phyloP scores from a whole-genome alignment of 1,140 invertebrate species.

The Alviniconcha marisindica region DNA sequence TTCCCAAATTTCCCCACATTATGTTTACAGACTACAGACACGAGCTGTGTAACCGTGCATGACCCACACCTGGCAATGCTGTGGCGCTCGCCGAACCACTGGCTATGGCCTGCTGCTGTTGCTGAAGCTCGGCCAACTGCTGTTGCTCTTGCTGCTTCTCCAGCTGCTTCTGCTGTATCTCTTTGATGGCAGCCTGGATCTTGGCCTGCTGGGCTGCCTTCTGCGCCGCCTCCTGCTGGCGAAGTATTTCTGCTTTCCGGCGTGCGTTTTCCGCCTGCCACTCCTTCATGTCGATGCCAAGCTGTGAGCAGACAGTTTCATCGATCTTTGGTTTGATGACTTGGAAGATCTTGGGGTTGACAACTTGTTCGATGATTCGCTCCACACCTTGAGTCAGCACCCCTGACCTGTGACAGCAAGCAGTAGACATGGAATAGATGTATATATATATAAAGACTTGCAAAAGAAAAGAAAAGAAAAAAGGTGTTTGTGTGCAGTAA shows the following conservation, averaged over 20 bases:
- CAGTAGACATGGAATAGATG: no score
- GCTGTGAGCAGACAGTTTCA: conserved; percentile 90
- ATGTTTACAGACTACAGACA: no score
- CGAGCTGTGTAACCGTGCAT: no score
- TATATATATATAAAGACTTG: background rate
- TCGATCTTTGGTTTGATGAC: conserved; percentile 94
- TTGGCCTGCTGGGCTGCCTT: conserved; percentile 43
- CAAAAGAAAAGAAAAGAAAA: no score
- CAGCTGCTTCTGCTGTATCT: conserved; percentile 33
- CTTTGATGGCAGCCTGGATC: conserved; percentile 11
- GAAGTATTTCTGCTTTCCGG: conserved; percentile 42
- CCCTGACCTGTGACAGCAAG: conserved; percentile 81
- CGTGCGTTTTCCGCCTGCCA: conserved; percentile 59
- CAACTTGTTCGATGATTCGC: conserved; percentile 95
- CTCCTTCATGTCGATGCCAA: conserved; percentile 83
- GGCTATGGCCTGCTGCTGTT: conserved; percentile 33
- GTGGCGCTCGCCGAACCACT: conserved; percentile 2
- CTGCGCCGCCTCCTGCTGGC: conserved; percentile 51
- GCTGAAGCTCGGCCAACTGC: conserved; percentile 31
- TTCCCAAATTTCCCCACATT: no score
- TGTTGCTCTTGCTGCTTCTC: conserved; percentile 53
- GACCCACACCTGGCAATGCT: conserved; percentile 12
- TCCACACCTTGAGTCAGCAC: conserved; percentile 91
- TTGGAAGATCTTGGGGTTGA: conserved; percentile 91
- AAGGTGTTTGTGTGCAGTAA: no score